Evolutionary conservation across 2,113 vertebrate species (phyloP).

Genomic region (Brachypodius melanocephalos): DNA sequence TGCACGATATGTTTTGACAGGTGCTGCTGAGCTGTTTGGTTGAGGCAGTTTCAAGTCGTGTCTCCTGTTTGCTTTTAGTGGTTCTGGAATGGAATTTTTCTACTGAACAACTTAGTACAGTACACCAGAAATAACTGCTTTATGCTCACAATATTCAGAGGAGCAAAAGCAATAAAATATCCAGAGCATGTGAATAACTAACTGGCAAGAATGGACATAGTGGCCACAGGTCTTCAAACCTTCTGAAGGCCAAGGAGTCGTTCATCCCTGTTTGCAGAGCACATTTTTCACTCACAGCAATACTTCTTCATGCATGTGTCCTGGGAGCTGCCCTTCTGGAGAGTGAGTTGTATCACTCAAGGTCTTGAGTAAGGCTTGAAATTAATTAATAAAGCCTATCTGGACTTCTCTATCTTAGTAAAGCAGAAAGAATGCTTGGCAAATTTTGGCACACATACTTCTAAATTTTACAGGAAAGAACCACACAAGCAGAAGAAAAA

Average conservation of each 20-base stretch:
- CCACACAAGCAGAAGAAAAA: not conserved
- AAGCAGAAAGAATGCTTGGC: not conserved
- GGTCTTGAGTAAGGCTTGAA: not conserved
- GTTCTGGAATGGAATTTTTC: constrained; percentile 31
- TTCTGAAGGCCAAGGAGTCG: not conserved
- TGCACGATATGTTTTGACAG: constrained; percentile 45
- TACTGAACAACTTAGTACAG: not conserved
- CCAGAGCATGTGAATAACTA: not conserved
- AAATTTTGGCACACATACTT: not conserved
- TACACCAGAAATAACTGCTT: not conserved
- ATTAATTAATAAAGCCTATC: not conserved
- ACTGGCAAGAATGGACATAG: not conserved
- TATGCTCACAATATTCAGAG: not conserved
- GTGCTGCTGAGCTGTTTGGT: constrained; percentile 27
- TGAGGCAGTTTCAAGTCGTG: constrained; percentile 31
- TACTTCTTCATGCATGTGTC: rapidly evolving
- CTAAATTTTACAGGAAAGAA: not conserved
- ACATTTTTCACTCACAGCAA: not conserved
- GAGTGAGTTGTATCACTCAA: not conserved
- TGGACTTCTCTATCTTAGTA: not conserved
- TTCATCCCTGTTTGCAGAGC: not conserved
- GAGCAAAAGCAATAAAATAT: not conserved
- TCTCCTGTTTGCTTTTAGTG: constrained; percentile 23
- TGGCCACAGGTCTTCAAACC: not conserved
- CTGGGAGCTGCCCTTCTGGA: not conserved